Evolutionary conservation across 2,797 vertebrate species (phyloP), one percentile per base, ranked within the genome.

Genomic region (Bufotes viridis): DNA sequence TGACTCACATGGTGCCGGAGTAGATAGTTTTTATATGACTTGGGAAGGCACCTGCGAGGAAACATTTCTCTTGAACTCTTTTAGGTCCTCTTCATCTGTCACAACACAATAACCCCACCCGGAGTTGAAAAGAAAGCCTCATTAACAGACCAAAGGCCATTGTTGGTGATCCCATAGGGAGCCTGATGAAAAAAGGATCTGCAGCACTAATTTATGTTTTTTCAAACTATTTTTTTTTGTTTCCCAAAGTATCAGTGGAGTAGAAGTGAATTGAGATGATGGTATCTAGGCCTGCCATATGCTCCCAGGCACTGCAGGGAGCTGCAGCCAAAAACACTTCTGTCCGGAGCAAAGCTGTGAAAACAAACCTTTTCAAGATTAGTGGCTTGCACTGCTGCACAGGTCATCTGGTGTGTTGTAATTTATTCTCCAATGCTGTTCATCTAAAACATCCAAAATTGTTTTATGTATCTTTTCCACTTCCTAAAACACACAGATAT

Each of bases 271-370:
- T 83, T 90, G 90, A 80, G 91, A 11, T 5, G 85, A 91, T 92
- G 92, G 90, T 94, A 93, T 95, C 95, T 93, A 90, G 91, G 91
- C 84, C 91, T 87, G 81, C 90, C 93, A 90, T 91, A 92, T 17
- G 0, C 92, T 94, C 91, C 86, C 93, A 90, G 91, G 91, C 94
- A 93, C 95, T 90, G 93, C 92, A 55, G 96, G 95, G 95, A 94
- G 93, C 42, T 90, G 88, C 90, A 92, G 90, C 93, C 93, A 90
- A 93, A 93, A 90, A 85, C 84, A 82, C 79, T 84, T 91, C 91
- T 86, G 92, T 92, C 92, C 91, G 89, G 80, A 91, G 93, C 90
- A 92, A 95, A 96, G 96, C 95, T 96, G 96, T 94, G 95, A 95
- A 96, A 96, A 96, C 95, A 96, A 95, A 95, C 91, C 0, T 0